Conservation (phyloP, 2,888 invertebrate species). For the Auanema freiburgensis region DNA sequence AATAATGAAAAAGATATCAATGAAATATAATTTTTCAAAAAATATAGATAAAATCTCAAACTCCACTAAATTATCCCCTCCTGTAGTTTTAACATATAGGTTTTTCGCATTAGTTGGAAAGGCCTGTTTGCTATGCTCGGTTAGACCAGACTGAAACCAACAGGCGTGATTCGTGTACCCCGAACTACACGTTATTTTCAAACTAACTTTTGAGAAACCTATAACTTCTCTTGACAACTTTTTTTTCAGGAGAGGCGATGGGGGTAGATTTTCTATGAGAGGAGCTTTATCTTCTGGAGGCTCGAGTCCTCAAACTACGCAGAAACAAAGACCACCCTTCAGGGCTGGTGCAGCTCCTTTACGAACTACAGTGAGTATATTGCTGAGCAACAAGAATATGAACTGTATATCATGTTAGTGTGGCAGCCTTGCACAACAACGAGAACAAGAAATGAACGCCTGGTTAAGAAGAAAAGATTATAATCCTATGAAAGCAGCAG, state of each 20-base stretch:
- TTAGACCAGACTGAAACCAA: too few species aligned
- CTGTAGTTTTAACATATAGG: too few species aligned
- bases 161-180: too few species aligned
- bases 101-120: too few species aligned
- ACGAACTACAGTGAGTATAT: not conserved
- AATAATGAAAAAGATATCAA: too few species aligned
- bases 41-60: too few species aligned
- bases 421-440: conserved; percentile 29
- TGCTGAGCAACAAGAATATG: not conserved
- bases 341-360: conserved; percentile 28
- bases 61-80: too few species aligned
- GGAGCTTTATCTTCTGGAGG: conserved; percentile 19
- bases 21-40: too few species aligned
- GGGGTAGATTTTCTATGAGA: conserved; percentile 73
- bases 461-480: conserved; percentile 94
- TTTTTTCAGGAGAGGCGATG: conserved; percentile 71
- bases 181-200: too few species aligned
- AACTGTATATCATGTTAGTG: conserved; percentile 14
- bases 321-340: conserved; percentile 41
- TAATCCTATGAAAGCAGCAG: conserved; percentile 90
- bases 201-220: too few species aligned
- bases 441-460: conserved; percentile 84
- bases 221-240: too few species aligned
- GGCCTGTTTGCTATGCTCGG: too few species aligned
- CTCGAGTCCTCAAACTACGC: conserved; percentile 12